phyloP scores from a whole-genome alignment of 1,140 invertebrate species.

The Olivierus martensii region DNA sequence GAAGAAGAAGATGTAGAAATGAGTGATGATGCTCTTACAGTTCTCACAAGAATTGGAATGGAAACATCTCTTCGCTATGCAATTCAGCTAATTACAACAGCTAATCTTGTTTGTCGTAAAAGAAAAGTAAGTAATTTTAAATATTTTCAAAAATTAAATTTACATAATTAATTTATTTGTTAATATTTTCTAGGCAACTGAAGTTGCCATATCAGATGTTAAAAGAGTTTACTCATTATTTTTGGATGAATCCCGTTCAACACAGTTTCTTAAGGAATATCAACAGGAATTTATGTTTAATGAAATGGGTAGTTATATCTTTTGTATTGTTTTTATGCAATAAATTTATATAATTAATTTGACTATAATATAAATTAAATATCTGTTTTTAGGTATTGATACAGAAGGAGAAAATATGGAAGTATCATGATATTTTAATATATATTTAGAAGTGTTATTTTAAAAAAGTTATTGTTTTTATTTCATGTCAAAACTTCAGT shows the following conservation, averaged over 20 bases:
- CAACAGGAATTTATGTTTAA: constrained; percentile 74
- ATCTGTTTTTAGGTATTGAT: too few species aligned
- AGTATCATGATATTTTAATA: too few species aligned
- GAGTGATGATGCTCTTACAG: constrained; percentile 74
- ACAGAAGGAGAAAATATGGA: too few species aligned
- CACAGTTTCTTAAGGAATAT: constrained; percentile 87
- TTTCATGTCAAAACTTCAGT: too few species aligned
- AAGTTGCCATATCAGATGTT: constrained; percentile 71
- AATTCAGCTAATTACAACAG: constrained; percentile 96
- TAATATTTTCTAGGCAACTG: constrained; percentile 29
- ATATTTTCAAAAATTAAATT: background rate
- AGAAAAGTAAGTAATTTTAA: constrained; percentile 47
- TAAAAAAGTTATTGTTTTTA: too few species aligned
- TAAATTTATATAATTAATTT: too few species aligned
- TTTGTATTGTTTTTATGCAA: background rate
- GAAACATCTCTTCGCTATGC: constrained; percentile 91
- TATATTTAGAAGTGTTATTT: too few species aligned
- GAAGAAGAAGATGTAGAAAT: constrained; percentile 97
- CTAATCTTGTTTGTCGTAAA: constrained; percentile 70
- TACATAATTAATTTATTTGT: too few species aligned
- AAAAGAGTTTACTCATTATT: constrained; percentile 91
- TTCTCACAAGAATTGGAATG: constrained; percentile 80
- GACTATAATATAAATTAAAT: too few species aligned
- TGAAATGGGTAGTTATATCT: background rate
- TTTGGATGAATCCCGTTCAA: constrained; percentile 81